A percentile compares a stretch with the other conserved stretches of the same genome.
Evolutionary conservation across 2,888 invertebrate genomes (phyloP).

Genomic region (Cantharis rustica): DNA sequence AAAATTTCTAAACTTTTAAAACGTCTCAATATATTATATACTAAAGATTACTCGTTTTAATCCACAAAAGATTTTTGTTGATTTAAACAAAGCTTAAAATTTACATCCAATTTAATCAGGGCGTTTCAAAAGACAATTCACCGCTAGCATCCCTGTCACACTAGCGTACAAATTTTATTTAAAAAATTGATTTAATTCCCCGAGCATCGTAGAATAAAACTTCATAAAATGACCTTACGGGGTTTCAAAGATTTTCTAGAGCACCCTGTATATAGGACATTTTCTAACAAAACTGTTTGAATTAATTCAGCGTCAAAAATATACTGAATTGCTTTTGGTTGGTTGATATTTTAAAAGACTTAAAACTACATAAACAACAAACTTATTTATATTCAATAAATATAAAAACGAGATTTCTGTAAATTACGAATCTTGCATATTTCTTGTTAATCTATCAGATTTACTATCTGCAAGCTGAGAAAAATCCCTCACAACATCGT

Average conservation of each 20-base stretch:
- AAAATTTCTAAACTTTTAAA: not conserved
- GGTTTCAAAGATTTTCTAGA: no score
- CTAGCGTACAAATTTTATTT: no score
- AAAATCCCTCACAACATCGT: conserved; percentile 92
- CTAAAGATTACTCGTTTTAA: not conserved
- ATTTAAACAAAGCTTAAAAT: no score
- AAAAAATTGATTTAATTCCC: no score
- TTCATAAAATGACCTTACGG: no score
- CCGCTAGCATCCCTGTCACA: no score
- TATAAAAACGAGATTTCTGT: not conserved
- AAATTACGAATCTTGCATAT: not conserved
- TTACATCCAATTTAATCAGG: no score
- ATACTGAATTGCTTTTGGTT: not conserved
- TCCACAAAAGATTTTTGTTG: not conserved
- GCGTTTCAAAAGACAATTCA: no score
- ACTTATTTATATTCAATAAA: not conserved
- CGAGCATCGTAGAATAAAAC: no score
- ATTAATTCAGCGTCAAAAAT: not conserved
- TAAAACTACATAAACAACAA: not conserved
- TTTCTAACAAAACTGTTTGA: not conserved
- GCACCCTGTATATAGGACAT: no score
- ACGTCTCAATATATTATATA: not conserved
- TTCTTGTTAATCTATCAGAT: conserved; percentile 67
- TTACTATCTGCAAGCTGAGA: conserved; percentile 81
- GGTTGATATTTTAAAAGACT: not conserved